Evolutionary conservation across 2,113 vertebrate species (phyloP).

Genomic region (Benitochromis conjunctus): DNA sequence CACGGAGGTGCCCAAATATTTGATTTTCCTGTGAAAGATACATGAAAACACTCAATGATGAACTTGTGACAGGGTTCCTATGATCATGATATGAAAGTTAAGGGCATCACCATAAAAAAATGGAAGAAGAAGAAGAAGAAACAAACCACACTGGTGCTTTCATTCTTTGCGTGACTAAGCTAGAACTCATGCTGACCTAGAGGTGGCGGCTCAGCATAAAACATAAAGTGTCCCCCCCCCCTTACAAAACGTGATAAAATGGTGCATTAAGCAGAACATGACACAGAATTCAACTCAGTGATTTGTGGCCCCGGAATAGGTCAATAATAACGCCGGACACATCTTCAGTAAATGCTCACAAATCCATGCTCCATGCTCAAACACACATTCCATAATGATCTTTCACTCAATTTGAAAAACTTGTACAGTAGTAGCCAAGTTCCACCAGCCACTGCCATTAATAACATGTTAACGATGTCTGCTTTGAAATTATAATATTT

Average conservation of each 20-base stretch:
- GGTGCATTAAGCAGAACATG: slow-evolving; percentile 19
- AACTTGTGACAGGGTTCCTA: slow-evolving; percentile 3
- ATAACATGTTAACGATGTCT: slow-evolving; percentile 58
- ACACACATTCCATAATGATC: slow-evolving; percentile 42
- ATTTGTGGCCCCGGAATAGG: slow-evolving; percentile 24
- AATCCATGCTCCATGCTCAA: neutral
- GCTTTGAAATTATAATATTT: slow-evolving; percentile 57
- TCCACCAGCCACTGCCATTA: slow-evolving; percentile 36
- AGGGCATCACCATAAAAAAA: neutral
- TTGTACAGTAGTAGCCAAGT: slow-evolving; percentile 14
- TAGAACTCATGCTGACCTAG: neutral
- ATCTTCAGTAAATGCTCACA: neutral
- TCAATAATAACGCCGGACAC: neutral
- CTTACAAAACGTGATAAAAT: slow-evolving; percentile 1
- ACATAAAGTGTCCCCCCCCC: neutral
- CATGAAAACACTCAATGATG: slow-evolving; percentile 28
- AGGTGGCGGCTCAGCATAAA: neutral
- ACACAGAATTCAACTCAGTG: slow-evolving; percentile 18
- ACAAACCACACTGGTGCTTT: neutral
- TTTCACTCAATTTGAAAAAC: slow-evolving; percentile 54
- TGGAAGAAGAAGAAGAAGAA: neutral
- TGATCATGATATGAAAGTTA: slow-evolving; percentile 1
- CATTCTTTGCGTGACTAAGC: neutral
- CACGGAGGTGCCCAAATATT: slow-evolving; percentile 15
- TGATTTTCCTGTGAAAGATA: slow-evolving; percentile 40